Conservation (phyloP, 2,888 invertebrate species). For the Epirrita christyi region DNA sequence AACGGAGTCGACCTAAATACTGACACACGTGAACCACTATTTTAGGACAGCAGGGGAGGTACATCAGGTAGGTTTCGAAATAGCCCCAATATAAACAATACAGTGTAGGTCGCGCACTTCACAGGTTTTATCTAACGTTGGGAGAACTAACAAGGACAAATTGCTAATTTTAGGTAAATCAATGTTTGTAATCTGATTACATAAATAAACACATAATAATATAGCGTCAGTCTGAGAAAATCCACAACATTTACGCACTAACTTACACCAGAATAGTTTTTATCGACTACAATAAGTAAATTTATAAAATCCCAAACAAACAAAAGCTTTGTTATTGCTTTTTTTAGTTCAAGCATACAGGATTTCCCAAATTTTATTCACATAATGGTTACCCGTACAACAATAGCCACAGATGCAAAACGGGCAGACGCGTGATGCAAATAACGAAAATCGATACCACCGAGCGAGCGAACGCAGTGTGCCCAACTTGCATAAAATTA, state of each 20-base stretch:
- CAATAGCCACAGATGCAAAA: slow-evolving; percentile 75
- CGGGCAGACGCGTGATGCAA: slow-evolving; percentile 80
- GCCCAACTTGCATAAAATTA: slow-evolving; percentile 75
- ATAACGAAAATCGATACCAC: slow-evolving; percentile 82
- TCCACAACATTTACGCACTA: background rate
- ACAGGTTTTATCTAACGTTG: slow-evolving; percentile 7
- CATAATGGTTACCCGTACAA: slow-evolving; percentile 65
- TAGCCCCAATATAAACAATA: slow-evolving; percentile 49
- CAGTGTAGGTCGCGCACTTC: slow-evolving; percentile 20
- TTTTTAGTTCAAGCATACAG: slow-evolving; percentile 12
- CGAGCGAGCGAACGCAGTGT: slow-evolving; percentile 65
- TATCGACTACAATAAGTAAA: background rate
- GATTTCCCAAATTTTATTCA: slow-evolving; percentile 27
- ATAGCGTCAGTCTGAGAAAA: background rate
- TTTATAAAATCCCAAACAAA: background rate
- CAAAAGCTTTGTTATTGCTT: slow-evolving; percentile 5
- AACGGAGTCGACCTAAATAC: slow-evolving; percentile 76
- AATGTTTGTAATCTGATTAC: slow-evolving; percentile 2
- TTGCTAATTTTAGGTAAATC: slow-evolving; percentile 12
- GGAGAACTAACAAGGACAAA: slow-evolving; percentile 1
- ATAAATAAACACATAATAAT: background rate
- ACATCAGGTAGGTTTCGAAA: slow-evolving; percentile 73
- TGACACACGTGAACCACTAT: slow-evolving; percentile 69
- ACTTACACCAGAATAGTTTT: background rate
- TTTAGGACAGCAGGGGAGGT: slow-evolving; percentile 67